Percentiles rank a stretch among this genome's conserved stretches.
Conservation (phyloP, 2,888 invertebrate genomes). For the Lumbricus terrestris region DNA sequence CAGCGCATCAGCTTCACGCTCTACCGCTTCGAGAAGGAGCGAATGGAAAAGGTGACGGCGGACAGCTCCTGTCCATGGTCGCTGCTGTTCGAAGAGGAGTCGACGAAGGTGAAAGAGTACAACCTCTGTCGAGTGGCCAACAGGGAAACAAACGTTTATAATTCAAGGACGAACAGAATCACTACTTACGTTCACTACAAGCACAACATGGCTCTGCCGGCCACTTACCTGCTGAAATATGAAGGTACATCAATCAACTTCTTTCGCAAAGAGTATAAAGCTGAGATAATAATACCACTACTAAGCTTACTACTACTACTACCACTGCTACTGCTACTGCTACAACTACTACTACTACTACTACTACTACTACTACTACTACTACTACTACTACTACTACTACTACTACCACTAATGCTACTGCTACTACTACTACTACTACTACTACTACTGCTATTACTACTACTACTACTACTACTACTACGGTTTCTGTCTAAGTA, state of each 20-base stretch:
- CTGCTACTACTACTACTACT: too few species aligned
- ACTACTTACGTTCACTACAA: not conserved
- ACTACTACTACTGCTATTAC: too few species aligned
- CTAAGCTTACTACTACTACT: too few species aligned
- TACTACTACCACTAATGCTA: too few species aligned
- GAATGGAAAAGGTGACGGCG: not conserved
- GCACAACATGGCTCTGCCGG: not conserved
- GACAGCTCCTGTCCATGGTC: slow-evolving; percentile 20
- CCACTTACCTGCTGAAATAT: slow-evolving; percentile 24
- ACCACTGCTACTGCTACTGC: too few species aligned
- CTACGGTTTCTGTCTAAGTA: not conserved
- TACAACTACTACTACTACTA: too few species aligned
- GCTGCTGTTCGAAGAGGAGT: slow-evolving; percentile 12
- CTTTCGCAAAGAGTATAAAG: not conserved
- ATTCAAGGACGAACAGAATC: slow-evolving; percentile 15
- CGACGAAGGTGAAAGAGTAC: not conserved
- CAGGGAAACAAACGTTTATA: slow-evolving; percentile 19
- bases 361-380: too few species aligned
- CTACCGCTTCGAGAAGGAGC: not conserved
- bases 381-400: too few species aligned
- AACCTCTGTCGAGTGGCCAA: slow-evolving; percentile 9
- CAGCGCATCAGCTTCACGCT: not conserved
- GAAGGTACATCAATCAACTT: slow-evolving; percentile 17
- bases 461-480: too few species aligned
- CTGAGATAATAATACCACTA: too few species aligned